Base-by-base conservation (phyloP, 2,113 vertebrate genomes). In the Neolamprologus kungweensis region DNA sequence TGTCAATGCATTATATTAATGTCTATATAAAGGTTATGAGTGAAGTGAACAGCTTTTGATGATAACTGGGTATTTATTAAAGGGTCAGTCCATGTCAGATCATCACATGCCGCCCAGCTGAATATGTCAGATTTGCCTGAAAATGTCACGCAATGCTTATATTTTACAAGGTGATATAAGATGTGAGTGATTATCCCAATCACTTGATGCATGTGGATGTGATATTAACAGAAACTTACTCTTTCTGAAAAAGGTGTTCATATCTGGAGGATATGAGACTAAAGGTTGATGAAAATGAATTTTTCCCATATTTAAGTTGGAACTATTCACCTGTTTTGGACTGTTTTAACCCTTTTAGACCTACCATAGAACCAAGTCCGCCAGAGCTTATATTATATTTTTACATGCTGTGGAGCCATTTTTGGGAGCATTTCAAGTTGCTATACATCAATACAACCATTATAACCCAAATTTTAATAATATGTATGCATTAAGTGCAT, bases 11-110 rank as follows among this genome's bases (percentile, higher is more conserved):
- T 68, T 37, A 68, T 68, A 8, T 37, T 11, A 83, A 88, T 88
- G 87, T 91, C 87, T 55, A 93, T 94, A 94, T 91, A 92, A 87
- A 88, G 93, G 91, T 94, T 91, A 91, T 88, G 86, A 92, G 75
- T 82, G 42, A 83, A 93, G 79, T 58, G 37, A 42, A 78, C 12
- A 7, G 16, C 47, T 47, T 79, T 81, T 65, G 60, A 79, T 81
- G 60, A 55, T 83, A 33, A 53, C 63, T 31, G 65, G 28, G 63
- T 68, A 60, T 58, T 58, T 73, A 51, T 75, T 17, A 28, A 47
- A 75, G 14, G 71, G 23, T 73, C 21, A 23, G 21, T 75, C 40
- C 21, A 47, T 75, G 68, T 75, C 40, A 75, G 40, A 17, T 47
- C 23, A 47, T 75, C 68, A 75, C 14, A 28, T 14, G 4, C 68